Base-by-base conservation (phyloP, 2,797 vertebrate species). In the Aulostomus chinensis region DNA sequence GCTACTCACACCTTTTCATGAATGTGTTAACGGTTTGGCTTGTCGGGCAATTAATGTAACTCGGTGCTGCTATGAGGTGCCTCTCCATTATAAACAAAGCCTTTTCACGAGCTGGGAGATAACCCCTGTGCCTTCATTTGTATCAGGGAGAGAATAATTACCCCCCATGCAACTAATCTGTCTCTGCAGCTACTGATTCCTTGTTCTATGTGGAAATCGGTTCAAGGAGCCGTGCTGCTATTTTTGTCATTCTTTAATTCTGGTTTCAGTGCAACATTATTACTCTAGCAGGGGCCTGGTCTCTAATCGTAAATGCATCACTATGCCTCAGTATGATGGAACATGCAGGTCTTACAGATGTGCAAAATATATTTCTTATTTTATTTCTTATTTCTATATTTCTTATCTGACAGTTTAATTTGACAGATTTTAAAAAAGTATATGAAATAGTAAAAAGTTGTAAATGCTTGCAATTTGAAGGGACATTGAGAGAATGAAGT, bases 81-180 rank as follows among this genome's bases (percentile, higher is more conserved):
- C 55, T 67, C 4, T 9, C 54, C 45, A 51, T 75, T 73, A 82
- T 76, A 78, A 88, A 73, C 56, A 85, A 83, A 89, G 66, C 40
- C 47, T 43, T 76, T 78, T 85, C 72, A 73, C 59, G 64, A 86
- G 60, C 64, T 46, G 54, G 49, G 77, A 81, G 69, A 73, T 63
- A 64, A 76, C 58, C 46, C 54, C 48, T 14, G 13, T 46, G 26
- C 38, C 46, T 73, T 67, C 68, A 82, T 86, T 70, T 83, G 72
- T 81, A 86, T 70, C 67, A 39, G 49, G 43, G 32, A 36, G 60
- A 78, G 71, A 86, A 82, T 83, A 84, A 86, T 81, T 49, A 56
- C 68, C 73, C 55, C 54, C 71, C 48, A 38, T 52, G 48, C 64
- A 84, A 78, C 80, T 51, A 74, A 82, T 85, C 61, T 67, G 54